These are phyloP conservation scores for Lycocerus yunnanus DNA, from an alignment of 2,888 invertebrate genomes.

Conservation along the genomic window DNA sequence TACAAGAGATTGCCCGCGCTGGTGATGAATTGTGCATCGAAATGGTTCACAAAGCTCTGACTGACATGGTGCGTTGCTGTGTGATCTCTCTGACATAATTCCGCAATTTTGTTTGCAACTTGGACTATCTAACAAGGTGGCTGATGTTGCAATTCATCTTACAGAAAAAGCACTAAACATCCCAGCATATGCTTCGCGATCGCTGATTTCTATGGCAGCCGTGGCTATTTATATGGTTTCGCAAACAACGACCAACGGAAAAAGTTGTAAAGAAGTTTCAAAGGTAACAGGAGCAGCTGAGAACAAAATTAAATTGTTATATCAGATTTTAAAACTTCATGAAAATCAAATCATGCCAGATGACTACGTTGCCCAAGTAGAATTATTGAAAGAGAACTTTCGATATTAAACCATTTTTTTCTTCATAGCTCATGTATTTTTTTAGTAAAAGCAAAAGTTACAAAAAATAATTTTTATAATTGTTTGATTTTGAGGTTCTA, in stretches of 20 bases:
- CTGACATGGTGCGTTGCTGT: no score
- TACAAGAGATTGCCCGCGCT: no score
- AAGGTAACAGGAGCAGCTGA: background rate
- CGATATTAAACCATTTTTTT: no score
- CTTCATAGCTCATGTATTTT: no score
- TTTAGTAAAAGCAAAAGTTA: no score
- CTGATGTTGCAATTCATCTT: background rate
- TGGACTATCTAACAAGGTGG: background rate
- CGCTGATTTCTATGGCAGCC: background rate
- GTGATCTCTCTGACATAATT: background rate
- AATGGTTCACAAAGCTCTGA: no score
- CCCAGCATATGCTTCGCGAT: background rate
- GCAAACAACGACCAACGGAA: background rate
- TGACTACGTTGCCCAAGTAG: background rate
- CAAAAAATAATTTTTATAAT: no score
- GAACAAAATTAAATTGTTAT: background rate
- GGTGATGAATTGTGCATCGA: no score
- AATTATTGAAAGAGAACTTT: no score
- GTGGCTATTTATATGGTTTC: background rate
- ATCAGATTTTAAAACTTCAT: background rate
- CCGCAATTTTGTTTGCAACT: background rate
- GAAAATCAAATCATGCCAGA: accelerated
- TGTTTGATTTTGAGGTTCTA: background rate
- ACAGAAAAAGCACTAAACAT: background rate
- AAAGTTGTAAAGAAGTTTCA: background rate